Conservation (phyloP, 2,797 vertebrate genomes). For the Artibeus jamaicensis region DNA sequence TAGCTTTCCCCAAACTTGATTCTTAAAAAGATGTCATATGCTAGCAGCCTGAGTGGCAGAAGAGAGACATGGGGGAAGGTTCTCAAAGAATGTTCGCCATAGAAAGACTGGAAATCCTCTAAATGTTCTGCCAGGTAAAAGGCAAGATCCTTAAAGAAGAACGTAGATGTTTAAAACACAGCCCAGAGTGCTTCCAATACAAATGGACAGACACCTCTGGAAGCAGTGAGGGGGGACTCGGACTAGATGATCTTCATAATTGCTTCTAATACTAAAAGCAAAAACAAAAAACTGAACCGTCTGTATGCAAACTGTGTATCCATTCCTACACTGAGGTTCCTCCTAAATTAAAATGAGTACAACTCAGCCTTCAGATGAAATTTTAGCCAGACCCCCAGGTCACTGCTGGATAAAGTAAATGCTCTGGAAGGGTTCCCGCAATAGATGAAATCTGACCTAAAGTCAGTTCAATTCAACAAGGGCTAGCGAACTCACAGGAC, state of each 20-base stretch:
- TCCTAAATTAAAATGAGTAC: constrained; percentile 8
- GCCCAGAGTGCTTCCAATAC: neutral
- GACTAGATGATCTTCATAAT: neutral
- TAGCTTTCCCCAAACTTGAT: neutral
- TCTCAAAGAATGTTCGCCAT: neutral
- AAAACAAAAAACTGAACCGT: constrained; percentile 2
- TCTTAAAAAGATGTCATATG: neutral
- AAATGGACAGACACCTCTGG: neutral
- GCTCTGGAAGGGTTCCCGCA: neutral
- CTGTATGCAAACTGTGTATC: neutral
- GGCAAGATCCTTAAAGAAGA: constrained; percentile 24
- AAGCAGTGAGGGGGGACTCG: neutral
- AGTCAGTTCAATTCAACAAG: constrained; percentile 7
- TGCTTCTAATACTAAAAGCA: neutral
- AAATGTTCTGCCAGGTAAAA: constrained; percentile 11
- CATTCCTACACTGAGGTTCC: neutral
- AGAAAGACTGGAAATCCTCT: neutral
- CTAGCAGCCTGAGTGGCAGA: neutral
- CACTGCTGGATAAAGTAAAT: neutral
- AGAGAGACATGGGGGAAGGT: neutral
- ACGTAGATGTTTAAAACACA: neutral
- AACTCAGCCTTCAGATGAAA: neutral
- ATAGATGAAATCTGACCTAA: neutral
- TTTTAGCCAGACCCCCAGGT: neutral
- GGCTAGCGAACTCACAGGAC: neutral